Evolutionary conservation across 2,888 invertebrate species (phyloP), one percentile per base, ranked within the genome.

Genomic region (Polietes domitor): DNA sequence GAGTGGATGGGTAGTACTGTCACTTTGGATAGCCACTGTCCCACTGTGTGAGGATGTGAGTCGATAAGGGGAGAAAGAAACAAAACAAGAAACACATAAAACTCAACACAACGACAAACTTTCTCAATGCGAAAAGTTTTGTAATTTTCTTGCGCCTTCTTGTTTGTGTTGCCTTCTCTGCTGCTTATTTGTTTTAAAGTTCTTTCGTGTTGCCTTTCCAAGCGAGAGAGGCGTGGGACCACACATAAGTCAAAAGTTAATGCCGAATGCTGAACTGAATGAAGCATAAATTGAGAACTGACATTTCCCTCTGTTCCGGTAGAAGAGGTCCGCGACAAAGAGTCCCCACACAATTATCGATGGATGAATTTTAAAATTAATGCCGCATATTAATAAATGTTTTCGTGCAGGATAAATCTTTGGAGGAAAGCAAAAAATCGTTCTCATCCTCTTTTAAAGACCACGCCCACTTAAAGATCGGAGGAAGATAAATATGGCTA

Each of bases 81-180:
- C 32, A n/a, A 47, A 53, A 72, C 28, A 37, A 73, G 37, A 65
- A 26, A 70, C 71, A 71, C 26, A 50, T 72, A 61, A 21, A 73
- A 73, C 43, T 7, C 47, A 41, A 63, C 24, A 74, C 61, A 65
- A 78, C 47, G 53, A 70, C 55, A 12, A 84, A 74, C 75, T 83
- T 81, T 83, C 71, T 88, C 86, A 87, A 87, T 89, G 89, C 81
- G 86, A 87, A 89, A 90, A 90, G 86, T 90, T 90, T 90, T 87
- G 87, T 86, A 89, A 88, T 88, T 89, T 90, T 89, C 89, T 88
- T 88, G 86, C 85, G 88, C 87, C 83, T 88, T 87, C 85, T 61
- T 32, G 37, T 83, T 80, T 65, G 41, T 72, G 70, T 77, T 77
- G 47, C 65, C 73, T n/a, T n/a, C n/a, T 53, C n/a, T 32, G 63